These are phyloP conservation scores for Platalea minor DNA, from an alignment of 2,797 vertebrate genomes.

Conservation along the genomic window DNA sequence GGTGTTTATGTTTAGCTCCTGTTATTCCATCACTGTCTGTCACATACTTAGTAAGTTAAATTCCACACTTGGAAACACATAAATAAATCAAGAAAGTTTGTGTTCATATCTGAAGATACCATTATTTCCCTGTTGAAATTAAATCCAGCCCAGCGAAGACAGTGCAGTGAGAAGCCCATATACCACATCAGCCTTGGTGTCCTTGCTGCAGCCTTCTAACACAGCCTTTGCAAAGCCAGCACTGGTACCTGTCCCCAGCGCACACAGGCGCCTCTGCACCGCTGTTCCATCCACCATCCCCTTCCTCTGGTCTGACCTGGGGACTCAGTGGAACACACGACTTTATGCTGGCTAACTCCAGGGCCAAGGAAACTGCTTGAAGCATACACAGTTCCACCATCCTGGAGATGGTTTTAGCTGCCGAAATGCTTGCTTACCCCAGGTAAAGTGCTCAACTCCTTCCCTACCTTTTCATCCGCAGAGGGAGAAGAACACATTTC, in stretches of 20 bases:
- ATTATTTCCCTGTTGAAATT: background rate
- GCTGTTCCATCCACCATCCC: background rate
- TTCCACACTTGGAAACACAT: background rate
- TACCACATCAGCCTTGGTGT: rapidly evolving
- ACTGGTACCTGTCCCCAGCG: background rate
- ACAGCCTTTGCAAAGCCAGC: background rate
- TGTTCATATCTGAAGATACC: background rate
- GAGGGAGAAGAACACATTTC: background rate
- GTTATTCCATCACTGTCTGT: background rate
- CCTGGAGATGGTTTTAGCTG: background rate
- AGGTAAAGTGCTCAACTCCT: background rate
- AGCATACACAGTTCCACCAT: background rate
- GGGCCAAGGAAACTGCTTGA: background rate
- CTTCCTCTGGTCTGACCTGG: background rate
- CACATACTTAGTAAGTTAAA: background rate
- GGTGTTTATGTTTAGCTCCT: background rate
- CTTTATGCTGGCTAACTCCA: background rate
- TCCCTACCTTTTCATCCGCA: background rate
- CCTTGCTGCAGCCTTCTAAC: background rate
- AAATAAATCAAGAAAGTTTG: background rate
- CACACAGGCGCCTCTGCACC: background rate
- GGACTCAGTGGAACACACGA: rapidly evolving
- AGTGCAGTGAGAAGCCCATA: rapidly evolving
- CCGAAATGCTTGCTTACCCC: background rate
- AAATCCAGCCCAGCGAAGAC: background rate